phyloP scores from a whole-genome alignment of 2,888 invertebrate genomes.

The Sclerodermus sp. region DNA sequence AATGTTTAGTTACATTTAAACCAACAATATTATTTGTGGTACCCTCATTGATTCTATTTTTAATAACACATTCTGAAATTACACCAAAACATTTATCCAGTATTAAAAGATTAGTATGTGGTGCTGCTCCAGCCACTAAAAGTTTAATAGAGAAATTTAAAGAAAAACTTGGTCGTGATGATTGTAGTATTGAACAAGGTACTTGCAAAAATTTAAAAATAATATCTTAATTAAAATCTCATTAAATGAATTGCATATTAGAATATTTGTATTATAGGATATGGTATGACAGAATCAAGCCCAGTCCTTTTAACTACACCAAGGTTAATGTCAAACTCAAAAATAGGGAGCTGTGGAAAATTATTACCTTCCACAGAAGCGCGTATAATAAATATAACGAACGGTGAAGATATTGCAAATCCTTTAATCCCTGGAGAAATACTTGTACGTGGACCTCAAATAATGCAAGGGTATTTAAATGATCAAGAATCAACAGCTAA shows the following conservation, averaged over 20 bases:
- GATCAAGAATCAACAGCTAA: conserved; percentile 74
- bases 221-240: conserved; percentile 5
- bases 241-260: not conserved
- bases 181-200: conserved; percentile 55
- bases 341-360: conserved; percentile 71
- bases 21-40: conserved; percentile 72
- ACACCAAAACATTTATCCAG: conserved; percentile 68
- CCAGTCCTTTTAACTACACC: conserved; percentile 68
- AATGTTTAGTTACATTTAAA: conserved; percentile 64
- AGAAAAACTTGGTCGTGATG: conserved; percentile 58
- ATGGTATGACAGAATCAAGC: conserved; percentile 72
- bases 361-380: conserved; percentile 70
- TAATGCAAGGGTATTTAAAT: conserved; percentile 81
- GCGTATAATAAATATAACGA: conserved; percentile 64
- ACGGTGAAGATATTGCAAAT: conserved; percentile 61
- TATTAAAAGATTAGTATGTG: conserved; percentile 68
- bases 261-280: conserved; percentile 57
- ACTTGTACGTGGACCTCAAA: conserved; percentile 73
- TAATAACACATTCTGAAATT: conserved; percentile 73
- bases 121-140: conserved; percentile 74
- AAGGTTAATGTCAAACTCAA: conserved; percentile 62
- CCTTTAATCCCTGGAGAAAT: conserved; percentile 73
- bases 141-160: conserved; percentile 67
- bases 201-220: conserved; percentile 19
- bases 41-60: conserved; percentile 75